Evolutionary conservation across 1,140 invertebrate species (phyloP), one percentile per base, ranked within the genome.

Genomic region (Aleiodes sp.): DNA sequence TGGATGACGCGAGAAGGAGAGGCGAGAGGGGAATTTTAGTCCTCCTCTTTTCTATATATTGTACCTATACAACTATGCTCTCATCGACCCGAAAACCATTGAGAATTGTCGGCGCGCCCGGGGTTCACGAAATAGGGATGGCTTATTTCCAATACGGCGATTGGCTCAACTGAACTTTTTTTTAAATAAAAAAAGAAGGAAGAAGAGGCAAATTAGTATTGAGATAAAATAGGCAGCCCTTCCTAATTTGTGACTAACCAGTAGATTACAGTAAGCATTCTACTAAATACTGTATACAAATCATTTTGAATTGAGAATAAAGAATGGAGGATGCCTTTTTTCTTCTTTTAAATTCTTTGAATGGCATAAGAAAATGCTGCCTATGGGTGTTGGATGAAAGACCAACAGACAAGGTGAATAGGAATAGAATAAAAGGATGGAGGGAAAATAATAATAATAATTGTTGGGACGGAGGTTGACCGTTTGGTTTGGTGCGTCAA

Each of bases 61-160:
- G 9, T 62, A 12, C n/a, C 24, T 14, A 16, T 16, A 14, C 16
- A 21, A 28, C 14, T 28, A 37, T 56, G 14, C 59, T 52, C 66
- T 39, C 39, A 63, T 63, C 60, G 41, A 69, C 41, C 31, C 39
- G 31, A 62, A 26, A 59, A 31, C 41, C 28, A 62, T 57, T 62
- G 57, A 62, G 29, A 56, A 26, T 39, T 56, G 33, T 26, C 39
- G 26, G 43, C 41, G 63, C 63, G 26, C 39, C 41, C 29, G 52
- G 61, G 31, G 56, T 68, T 68, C 43, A 60, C 59, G 39, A 46
- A 68, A 68, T 68, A 68, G 60, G 43, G 60, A 69, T 63, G 67
- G 67, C 60, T 69, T 63, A 69, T 69, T 69, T 69, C 60, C 67
- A 69, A 68, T 68, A 68, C 52, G n/a, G 21, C 37, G 28, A 56